These are phyloP conservation scores for Delphinus delphis DNA, from an alignment of 2,113 vertebrate genomes.

Conservation along the genomic window DNA sequence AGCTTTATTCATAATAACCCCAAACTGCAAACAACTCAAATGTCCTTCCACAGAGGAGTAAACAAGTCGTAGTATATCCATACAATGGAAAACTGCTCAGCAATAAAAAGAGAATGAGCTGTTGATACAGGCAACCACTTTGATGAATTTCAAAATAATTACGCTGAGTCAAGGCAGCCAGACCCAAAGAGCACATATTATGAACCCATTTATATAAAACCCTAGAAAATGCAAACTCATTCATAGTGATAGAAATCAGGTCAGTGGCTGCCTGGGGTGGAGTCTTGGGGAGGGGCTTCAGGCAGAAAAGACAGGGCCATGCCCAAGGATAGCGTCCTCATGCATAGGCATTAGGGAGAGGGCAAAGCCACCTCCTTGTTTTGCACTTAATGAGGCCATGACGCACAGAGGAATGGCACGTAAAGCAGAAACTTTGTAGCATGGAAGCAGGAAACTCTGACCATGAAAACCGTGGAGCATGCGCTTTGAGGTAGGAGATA, in stretches of 20 bases:
- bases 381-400: not conserved
- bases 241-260: not conserved
- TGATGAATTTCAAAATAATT: not conserved
- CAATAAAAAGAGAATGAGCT: not conserved
- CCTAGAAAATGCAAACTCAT: not conserved
- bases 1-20: not conserved
- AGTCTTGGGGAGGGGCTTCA: not conserved
- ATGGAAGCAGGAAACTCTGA: no score
- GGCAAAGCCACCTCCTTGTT: not conserved
- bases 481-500: not conserved
- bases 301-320: not conserved
- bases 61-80: not conserved
- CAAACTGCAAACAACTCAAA: not conserved
- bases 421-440: not conserved
- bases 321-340: not conserved
- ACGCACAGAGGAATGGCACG: not conserved
- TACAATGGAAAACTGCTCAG: not conserved
- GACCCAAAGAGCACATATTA: not conserved
- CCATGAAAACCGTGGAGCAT: no score
- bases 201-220: not conserved
- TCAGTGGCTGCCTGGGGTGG: not conserved
- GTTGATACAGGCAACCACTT: not conserved
- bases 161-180: not conserved
- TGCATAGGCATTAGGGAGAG: not conserved
- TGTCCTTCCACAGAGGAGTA: not conserved